Percentiles rank a stretch among this genome's conserved stretches.
phyloP scores from a whole-genome alignment of 2,888 invertebrate genomes.

The Rhyacophila evoluta region DNA sequence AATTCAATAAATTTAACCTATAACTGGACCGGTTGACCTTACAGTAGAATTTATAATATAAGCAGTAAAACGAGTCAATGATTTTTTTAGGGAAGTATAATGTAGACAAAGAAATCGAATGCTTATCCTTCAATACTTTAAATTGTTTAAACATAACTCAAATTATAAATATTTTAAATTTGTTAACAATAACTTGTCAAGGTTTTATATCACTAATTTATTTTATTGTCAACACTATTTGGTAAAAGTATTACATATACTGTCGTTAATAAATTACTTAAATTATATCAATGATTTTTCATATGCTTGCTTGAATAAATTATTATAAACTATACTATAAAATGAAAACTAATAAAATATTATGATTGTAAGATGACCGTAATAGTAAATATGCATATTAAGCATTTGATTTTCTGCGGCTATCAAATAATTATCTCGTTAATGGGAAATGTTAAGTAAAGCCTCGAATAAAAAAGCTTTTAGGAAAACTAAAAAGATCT shows the following conservation, averaged over 20 bases:
- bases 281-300: too few species aligned
- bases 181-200: neutral
- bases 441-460: neutral
- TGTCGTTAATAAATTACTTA: too few species aligned
- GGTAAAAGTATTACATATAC: too few species aligned
- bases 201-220: neutral
- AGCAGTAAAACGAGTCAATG: neutral
- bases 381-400: too few species aligned
- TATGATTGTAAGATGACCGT: too few species aligned
- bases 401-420: too few species aligned
- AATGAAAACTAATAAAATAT: too few species aligned
- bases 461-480: neutral
- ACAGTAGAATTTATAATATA: neutral
- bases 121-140: neutral
- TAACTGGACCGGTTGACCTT: constrained; percentile 12
- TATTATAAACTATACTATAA: too few species aligned
- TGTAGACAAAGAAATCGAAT: constrained; percentile 10
- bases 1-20: constrained; percentile 18
- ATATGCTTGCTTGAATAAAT: too few species aligned
- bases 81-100: neutral
- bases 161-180: neutral
- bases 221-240: too few species aligned
- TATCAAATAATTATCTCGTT: neutral
- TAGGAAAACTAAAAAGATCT: neutral
- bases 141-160: neutral